These are phyloP conservation scores for Zapornia atra DNA, from an alignment of 2,113 vertebrate genomes.

Conservation along the genomic window DNA sequence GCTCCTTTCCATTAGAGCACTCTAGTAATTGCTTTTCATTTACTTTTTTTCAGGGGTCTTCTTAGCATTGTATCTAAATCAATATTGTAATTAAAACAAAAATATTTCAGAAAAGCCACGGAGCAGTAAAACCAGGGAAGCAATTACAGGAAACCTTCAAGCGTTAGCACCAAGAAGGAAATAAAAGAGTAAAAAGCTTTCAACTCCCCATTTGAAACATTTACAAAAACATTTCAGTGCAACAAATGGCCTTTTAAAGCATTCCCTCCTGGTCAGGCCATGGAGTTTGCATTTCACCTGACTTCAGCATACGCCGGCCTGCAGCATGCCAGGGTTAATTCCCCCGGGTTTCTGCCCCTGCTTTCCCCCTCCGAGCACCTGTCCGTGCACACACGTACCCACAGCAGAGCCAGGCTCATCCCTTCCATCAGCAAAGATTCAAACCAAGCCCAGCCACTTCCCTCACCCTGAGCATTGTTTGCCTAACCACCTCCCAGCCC, in stretches of 20 bases:
- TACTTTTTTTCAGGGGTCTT: constrained; percentile 50
- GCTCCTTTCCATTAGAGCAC: constrained; percentile 55
- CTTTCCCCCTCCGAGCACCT: not conserved
- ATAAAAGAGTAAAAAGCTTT: constrained; percentile 49
- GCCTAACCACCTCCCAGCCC: not conserved
- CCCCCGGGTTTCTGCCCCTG: not conserved
- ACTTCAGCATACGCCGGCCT: fast-evolving
- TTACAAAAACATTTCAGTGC: not conserved
- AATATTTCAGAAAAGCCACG: constrained; percentile 57
- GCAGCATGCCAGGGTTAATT: not conserved
- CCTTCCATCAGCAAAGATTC: not conserved
- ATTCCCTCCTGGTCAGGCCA: not conserved
- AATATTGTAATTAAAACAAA: constrained; percentile 71
- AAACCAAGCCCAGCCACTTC: not conserved
- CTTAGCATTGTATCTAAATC: constrained; percentile 54
- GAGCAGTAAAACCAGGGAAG: constrained; percentile 52
- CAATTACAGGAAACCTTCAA: constrained; percentile 52
- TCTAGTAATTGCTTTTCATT: constrained; percentile 67
- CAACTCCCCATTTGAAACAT: not conserved
- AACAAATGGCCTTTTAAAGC: constrained; percentile 23
- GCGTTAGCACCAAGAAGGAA: constrained; percentile 26
- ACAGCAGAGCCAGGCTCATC: fast-evolving
- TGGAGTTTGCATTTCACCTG: not conserved
- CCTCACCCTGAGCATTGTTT: fast-evolving
- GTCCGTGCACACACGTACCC: fast-evolving